Base-by-base conservation (phyloP, 2,113 vertebrate genomes). In the Plectropomus leopardus region DNA sequence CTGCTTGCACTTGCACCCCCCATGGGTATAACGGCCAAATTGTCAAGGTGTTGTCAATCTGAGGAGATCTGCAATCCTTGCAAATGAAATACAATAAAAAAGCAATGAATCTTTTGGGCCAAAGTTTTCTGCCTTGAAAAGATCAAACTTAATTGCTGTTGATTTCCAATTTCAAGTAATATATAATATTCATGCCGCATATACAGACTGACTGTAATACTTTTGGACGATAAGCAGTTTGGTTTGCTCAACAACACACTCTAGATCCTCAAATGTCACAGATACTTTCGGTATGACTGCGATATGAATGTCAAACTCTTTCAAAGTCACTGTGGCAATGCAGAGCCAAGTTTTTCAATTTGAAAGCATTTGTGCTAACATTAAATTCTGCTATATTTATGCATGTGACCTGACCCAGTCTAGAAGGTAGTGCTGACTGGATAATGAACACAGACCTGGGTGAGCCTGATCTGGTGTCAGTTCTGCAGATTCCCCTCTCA, bases 371-470 rank as follows among this genome's bases (percentile, higher is more conserved):
- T 36, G 4, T 36, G 47, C 34, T 24, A 24, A 26, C 50, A 58
- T 66, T 73, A 72, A 45, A 21, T 30, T 26, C 24, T 4, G 14
- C 40, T 80, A 21, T 69, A 78, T 86, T 71, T 42, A 74, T 72
- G 72, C 40, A 40, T 54, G 59, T 51, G 83, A 58, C 60, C 64
- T 48, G 76, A 70, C 45, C 68, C 65, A 45, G 26, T 58, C 32
- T 54, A 17, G 34, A 24, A 34, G 24, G 21, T 24, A 23, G 53
- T 50, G 78, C 75, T 74, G 75, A 72, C 75, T 74, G 64, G 71
- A 86, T 79, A 76, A 88, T 76, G 75, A 81, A 86, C 51, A 71
- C 11, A 3, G 40, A 50, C 50, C 2, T 44, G 36, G 51, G 19
- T 64, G 40, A 76, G 65, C 11, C 57, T 34, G 55, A 76, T 65